Conservation (phyloP, 2,797 vertebrate genomes). For the Typhlichthys eigenmanni region DNA sequence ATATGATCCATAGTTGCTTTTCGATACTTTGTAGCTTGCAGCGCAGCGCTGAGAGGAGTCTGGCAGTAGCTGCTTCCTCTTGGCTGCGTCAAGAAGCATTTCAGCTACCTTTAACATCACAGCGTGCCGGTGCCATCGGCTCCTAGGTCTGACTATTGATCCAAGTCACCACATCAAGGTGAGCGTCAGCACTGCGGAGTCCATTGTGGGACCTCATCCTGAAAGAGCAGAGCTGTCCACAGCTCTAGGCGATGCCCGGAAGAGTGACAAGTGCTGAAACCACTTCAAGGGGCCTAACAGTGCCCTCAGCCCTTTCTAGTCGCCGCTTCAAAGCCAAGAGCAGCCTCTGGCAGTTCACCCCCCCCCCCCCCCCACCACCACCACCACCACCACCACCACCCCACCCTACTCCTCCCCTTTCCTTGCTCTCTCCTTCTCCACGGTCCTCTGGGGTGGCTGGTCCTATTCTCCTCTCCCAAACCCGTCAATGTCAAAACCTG, state of each 20-base stretch:
- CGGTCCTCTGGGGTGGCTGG: slow-evolving; percentile 68
- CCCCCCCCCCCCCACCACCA: slow-evolving; percentile 24
- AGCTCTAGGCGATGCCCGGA: slow-evolving; percentile 74
- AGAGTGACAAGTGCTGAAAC: slow-evolving; percentile 79
- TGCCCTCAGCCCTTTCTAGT: slow-evolving; percentile 78
- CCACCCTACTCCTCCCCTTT: slow-evolving; percentile 22
- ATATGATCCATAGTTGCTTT: slow-evolving; percentile 44
- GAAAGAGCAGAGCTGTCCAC: slow-evolving; percentile 71
- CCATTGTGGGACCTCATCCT: slow-evolving; percentile 74
- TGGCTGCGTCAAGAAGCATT: slow-evolving; percentile 55
- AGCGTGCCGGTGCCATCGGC: slow-evolving; percentile 72
- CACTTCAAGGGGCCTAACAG: slow-evolving; percentile 76
- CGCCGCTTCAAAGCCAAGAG: slow-evolving; percentile 73
- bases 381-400: slow-evolving; percentile 24
- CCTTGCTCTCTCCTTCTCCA: slow-evolving; percentile 45
- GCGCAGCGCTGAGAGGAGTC: slow-evolving; percentile 54
- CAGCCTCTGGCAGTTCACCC: slow-evolving; percentile 73
- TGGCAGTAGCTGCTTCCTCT: slow-evolving; percentile 64
- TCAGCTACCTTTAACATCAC: slow-evolving; percentile 70
- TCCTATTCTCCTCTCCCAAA: slow-evolving; percentile 70
- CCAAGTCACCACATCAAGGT: slow-evolving; percentile 80
- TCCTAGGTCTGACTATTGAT: slow-evolving; percentile 77
- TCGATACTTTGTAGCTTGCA: slow-evolving; percentile 60
- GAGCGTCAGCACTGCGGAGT: slow-evolving; percentile 65
- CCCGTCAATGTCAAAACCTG: slow-evolving; percentile 76